Evolutionary conservation across 2,888 invertebrate genomes (phyloP).

Genomic region (Synergus gifuensis): DNA sequence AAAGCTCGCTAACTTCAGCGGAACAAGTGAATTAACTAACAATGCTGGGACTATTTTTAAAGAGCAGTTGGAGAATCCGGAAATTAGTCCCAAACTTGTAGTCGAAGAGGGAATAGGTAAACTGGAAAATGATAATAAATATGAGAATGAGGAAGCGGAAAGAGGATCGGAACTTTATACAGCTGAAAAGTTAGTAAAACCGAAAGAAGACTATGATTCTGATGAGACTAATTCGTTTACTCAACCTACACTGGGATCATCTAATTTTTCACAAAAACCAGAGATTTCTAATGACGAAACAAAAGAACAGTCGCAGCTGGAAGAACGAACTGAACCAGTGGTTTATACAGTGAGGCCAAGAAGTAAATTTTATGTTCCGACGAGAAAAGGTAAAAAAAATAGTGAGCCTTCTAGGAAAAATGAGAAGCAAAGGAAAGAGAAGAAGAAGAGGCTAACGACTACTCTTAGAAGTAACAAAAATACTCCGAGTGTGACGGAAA

Average conservation of each 20-base stretch:
- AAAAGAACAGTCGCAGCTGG: not conserved
- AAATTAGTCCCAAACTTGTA: conserved; percentile 62
- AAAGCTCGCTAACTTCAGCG: conserved; percentile 73
- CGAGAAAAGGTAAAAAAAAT: not conserved
- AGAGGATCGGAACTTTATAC: conserved; percentile 46
- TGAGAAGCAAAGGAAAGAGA: not conserved
- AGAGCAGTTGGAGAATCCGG: conserved; percentile 71
- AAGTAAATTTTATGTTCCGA: not conserved
- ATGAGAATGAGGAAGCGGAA: conserved; percentile 49
- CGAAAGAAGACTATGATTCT: conserved; percentile 49
- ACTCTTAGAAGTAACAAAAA: not conserved
- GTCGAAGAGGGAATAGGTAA: conserved; percentile 61
- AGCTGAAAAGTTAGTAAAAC: conserved; percentile 44
- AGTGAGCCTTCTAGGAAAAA: not conserved
- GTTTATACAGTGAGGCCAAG: conserved; percentile 48
- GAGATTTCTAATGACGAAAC: not conserved
- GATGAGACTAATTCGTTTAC: conserved; percentile 40
- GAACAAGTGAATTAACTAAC: conserved; percentile 52
- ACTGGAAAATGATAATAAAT: conserved; percentile 66
- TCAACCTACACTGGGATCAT: not conserved
- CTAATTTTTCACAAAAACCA: not conserved
- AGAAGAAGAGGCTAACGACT: not conserved
- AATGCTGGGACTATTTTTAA: conserved; percentile 67
- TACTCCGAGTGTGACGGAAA: not conserved
- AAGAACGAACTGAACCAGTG: not conserved